These are phyloP conservation scores for Anser brachyrhynchus DNA, from an alignment of 2,113 vertebrate species.

Conservation along the genomic window DNA sequence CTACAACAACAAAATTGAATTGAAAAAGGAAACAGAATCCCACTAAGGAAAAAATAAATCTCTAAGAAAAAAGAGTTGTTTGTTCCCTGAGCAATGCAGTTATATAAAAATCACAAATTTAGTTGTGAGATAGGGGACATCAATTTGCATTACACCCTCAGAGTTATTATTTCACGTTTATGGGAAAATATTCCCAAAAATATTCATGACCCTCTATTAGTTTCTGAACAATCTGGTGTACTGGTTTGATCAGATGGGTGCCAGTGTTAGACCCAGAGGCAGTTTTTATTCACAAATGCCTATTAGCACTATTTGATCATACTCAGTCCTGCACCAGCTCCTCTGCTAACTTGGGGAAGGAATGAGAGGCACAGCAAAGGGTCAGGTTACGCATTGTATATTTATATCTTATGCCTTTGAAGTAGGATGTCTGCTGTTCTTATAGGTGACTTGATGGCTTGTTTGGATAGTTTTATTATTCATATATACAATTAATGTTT, in stretches of 20 bases:
- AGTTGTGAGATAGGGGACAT: neutral
- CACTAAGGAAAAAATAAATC: neutral
- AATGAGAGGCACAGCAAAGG: neutral
- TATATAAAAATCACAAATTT: neutral
- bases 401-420: neutral
- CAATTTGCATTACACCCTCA: neutral
- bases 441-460: neutral
- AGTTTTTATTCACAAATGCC: neutral
- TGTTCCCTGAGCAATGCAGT: neutral
- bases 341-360: neutral
- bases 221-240: neutral
- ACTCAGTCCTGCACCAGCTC: neutral
- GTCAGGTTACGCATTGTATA: neutral
- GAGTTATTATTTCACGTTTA: neutral
- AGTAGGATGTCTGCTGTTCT: neutral
- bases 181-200: too few relatives aligned
- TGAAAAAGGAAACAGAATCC: neutral
- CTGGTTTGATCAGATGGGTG: neutral
- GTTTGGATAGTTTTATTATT: neutral
- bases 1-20: neutral
- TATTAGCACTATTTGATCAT: neutral
- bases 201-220: neutral
- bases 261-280: neutral
- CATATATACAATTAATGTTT: neutral
- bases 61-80: neutral